These are phyloP conservation scores for Psittacara wagleri DNA, from an alignment of 2,113 vertebrate species.

Conservation along the genomic window DNA sequence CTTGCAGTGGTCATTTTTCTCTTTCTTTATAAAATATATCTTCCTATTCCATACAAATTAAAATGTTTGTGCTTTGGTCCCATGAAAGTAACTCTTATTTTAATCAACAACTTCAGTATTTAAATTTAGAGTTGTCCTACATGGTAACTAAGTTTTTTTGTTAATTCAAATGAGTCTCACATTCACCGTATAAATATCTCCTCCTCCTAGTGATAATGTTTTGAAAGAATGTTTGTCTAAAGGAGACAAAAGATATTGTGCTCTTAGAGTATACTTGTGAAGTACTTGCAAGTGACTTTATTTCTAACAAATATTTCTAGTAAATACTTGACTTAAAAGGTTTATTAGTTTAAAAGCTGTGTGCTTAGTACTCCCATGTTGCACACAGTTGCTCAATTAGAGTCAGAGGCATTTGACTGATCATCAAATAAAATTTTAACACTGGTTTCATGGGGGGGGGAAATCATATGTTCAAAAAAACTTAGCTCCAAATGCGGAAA, in stretches of 20 bases:
- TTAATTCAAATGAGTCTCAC: background rate
- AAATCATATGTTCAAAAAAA: fast-evolving
- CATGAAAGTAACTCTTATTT: background rate
- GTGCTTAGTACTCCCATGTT: background rate
- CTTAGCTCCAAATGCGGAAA: background rate
- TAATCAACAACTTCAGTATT: background rate
- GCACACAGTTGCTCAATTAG: background rate
- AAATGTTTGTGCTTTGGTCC: background rate
- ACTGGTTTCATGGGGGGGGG: background rate
- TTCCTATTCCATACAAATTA: background rate
- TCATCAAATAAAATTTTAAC: background rate
- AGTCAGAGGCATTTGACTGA: background rate
- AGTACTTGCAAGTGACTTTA: background rate
- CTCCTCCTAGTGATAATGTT: background rate
- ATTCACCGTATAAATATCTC: background rate
- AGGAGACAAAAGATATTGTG: background rate
- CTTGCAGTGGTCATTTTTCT: background rate
- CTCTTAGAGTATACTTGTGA: background rate
- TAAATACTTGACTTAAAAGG: background rate
- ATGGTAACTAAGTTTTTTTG: background rate
- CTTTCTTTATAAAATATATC: background rate
- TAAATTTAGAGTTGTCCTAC: background rate
- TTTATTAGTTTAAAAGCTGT: background rate
- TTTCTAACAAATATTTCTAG: slow-evolving; percentile 6
- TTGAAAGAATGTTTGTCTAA: background rate